Evolutionary conservation across 2,888 invertebrate genomes (phyloP), one percentile per base, ranked within the genome.

Genomic region (Tipula lateralis): DNA sequence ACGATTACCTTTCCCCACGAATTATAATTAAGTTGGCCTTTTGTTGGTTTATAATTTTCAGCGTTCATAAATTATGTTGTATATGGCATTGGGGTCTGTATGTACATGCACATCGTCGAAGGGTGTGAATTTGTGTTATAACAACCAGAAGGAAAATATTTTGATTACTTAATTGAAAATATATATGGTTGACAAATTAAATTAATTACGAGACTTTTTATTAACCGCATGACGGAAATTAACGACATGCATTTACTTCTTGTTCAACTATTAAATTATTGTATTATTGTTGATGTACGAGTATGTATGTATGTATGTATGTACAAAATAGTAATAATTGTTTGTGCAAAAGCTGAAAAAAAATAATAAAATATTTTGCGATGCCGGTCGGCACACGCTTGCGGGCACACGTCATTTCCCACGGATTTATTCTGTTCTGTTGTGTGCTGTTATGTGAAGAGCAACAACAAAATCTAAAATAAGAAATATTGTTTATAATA

Each of bases 331-430:
- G 44, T 3, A n/a, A 44, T 16, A 44, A 44, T 44, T 44, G n/a
- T 44, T 44, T 44, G 44, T n/a, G 44, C 6, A 44, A n/a, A 44
- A n/a, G n/a, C n/a, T n/a, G n/a, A n/a, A n/a, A n/a, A n/a, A n/a
- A n/a, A n/a, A n/a, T 7, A 13, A n/a, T n/a, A n/a, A 44, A n/a
- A 44, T n/a, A 44, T 82, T 29, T 84, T 83, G 29, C 82, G 6
- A 83, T 83, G 30, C 30, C n/a, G 90, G 91, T 89, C 91, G 91
- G 91, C 91, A 92, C 91, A 92, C 91, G 93, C 93, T 93, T 91
- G 92, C 91, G 92, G 92, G 91, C 91, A 92, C 91, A 91, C 91
- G 91, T 90, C 90, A 91, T 91, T 92, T 92, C 92, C 91, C 92
- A 92, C 92, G 92, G 91, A 91, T 87, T 87, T 86, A 84, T 82